A percentile compares a stretch with the other conserved stretches of the same genome.
phyloP scores from a whole-genome alignment of 2,113 vertebrate species.

The Megalops atlanticus region DNA sequence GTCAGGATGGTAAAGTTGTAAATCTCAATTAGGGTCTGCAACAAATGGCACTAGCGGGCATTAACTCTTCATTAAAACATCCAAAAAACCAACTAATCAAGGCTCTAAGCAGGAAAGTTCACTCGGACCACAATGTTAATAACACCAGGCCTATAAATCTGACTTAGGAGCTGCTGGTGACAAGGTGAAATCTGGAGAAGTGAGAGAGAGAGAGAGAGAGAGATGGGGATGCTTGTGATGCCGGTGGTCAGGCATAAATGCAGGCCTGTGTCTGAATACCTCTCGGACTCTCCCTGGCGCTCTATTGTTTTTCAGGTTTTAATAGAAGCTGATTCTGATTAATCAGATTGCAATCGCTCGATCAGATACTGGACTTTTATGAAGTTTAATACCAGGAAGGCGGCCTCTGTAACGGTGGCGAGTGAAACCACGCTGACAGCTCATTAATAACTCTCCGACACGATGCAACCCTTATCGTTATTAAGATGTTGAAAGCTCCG shows the following conservation, averaged over 20 bases:
- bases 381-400: constrained; percentile 60
- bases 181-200: background rate
- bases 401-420: constrained; percentile 49
- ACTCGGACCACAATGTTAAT: constrained; percentile 6
- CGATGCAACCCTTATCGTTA: constrained; percentile 72
- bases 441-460: constrained; percentile 66
- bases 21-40: constrained; percentile 48
- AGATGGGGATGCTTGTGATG: no score
- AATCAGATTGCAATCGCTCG: constrained; percentile 64
- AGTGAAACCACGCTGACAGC: constrained; percentile 52
- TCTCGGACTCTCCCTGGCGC: no score
- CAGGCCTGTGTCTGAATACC: no score
- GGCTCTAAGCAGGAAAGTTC: constrained; percentile 16
- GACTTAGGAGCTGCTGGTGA: background rate
- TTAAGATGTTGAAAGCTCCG: constrained; percentile 75
- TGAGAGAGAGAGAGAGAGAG: no score
- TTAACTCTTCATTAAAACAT: constrained; percentile 36
- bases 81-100: constrained; percentile 42
- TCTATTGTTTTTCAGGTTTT: constrained; percentile 22
- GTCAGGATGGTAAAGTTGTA: constrained; percentile 37
- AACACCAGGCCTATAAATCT: constrained; percentile 21
- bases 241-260: no score
- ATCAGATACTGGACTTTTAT: constrained; percentile 69
- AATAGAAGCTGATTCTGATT: constrained; percentile 49
- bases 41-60: constrained; percentile 35